Percentiles rank a stretch among this genome's conserved stretches.
phyloP scores from a whole-genome alignment of 2,113 vertebrate species.

The Xyliphius kryptos region DNA sequence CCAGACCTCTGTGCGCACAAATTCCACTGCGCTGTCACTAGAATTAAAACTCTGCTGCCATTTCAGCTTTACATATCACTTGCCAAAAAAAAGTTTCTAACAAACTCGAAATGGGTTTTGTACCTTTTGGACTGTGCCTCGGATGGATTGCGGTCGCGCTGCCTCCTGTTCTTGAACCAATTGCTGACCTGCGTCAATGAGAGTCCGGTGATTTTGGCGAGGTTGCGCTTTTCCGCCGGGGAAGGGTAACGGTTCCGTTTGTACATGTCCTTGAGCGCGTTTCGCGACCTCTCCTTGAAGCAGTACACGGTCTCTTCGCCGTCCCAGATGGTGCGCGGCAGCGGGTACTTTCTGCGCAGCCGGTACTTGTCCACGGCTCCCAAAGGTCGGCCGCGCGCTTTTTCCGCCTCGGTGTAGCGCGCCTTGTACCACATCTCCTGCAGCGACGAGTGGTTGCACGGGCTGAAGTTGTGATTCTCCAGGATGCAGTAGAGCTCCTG shows the following conservation, averaged over 20 bases:
- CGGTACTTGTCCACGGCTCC: slow-evolving; percentile 99
- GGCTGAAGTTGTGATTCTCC: slow-evolving; percentile 94
- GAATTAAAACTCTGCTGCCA: neutral
- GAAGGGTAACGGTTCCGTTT: slow-evolving; percentile 95
- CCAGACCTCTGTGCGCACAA: neutral
- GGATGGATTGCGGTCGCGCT: slow-evolving; percentile 94
- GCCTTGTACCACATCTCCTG: slow-evolving; percentile 99
- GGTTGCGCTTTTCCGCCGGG: slow-evolving; percentile 91
- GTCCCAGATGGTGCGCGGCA: slow-evolving; percentile 99
- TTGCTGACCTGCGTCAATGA: slow-evolving; percentile 99
- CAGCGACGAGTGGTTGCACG: slow-evolving; percentile 89
- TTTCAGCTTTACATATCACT: neutral
- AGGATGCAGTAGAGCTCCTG: slow-evolving; percentile 95
- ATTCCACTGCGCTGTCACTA: neutral
- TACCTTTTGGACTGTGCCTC: slow-evolving; percentile 97
- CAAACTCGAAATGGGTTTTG: slow-evolving; percentile 43
- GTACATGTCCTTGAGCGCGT: slow-evolving; percentile 98
- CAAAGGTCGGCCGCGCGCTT: slow-evolving; percentile 91
- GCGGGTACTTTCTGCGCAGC: slow-evolving; percentile 93
- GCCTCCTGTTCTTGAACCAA: slow-evolving; percentile 98
- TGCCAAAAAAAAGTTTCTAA: no score
- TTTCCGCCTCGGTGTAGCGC: slow-evolving; percentile 95
- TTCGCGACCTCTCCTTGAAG: slow-evolving; percentile 97
- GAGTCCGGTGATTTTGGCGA: slow-evolving; percentile 96
- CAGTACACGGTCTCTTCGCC: slow-evolving; percentile 99